phyloP scores from a whole-genome alignment of 2,888 invertebrate species.

The Patella depressa region DNA sequence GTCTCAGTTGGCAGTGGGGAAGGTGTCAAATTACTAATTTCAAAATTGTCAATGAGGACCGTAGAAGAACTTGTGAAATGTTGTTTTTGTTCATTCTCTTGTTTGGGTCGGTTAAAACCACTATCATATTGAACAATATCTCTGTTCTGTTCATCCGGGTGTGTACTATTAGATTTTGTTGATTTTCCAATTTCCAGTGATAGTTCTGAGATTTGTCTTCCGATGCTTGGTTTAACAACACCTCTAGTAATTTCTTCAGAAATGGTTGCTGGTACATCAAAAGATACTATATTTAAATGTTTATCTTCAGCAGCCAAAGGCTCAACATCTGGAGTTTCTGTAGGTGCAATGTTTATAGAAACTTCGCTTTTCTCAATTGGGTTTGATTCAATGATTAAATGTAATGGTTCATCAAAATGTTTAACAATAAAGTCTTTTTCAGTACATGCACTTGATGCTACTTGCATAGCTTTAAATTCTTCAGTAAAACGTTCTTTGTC shows the following conservation, averaged over 20 bases:
- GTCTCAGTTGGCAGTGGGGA: not conserved
- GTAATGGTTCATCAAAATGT: conserved; percentile 5
- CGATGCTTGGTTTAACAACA: not conserved
- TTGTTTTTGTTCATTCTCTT: conserved; percentile 1
- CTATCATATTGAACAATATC: not conserved
- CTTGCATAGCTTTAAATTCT: no score
- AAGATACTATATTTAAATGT: not conserved
- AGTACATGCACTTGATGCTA: conserved; percentile 3
- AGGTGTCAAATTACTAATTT: not conserved
- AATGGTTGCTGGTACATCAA: not conserved
- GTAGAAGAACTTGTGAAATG: not conserved
- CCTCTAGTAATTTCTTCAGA: not conserved
- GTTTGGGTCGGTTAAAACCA: not conserved
- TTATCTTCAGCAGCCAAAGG: not conserved
- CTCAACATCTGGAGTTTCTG: conserved; percentile 1
- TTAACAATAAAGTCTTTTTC: conserved; percentile 3
- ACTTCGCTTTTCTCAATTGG: not conserved
- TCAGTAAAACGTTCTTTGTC: no score
- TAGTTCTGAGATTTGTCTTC: conserved; percentile 22
- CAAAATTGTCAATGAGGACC: not conserved
- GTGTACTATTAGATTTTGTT: not conserved
- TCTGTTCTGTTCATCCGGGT: not conserved
- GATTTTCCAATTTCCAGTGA: conserved; percentile 18
- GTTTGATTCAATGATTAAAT: conserved; percentile 23
- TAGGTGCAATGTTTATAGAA: not conserved